Conservation (phyloP, 2,888 invertebrate genomes). For the Cristatella mucedo region DNA sequence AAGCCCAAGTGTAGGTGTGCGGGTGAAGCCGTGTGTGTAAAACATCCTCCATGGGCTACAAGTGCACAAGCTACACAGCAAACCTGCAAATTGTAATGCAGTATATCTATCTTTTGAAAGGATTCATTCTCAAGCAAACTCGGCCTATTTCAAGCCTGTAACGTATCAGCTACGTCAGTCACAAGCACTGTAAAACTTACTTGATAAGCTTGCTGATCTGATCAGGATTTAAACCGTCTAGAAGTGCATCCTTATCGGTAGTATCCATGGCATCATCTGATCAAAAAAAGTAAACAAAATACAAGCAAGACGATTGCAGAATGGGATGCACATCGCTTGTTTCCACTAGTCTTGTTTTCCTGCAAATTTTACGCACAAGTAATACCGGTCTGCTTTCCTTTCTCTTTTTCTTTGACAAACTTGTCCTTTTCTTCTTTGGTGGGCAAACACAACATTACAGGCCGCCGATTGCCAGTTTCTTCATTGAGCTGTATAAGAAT, state of each 20-base stretch:
- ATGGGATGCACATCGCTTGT: neutral
- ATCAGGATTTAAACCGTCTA: constrained; percentile 24
- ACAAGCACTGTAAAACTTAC: constrained; percentile 16
- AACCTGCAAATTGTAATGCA: too few relatives aligned
- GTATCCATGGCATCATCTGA: neutral
- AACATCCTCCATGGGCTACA: too few relatives aligned
- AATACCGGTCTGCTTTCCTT: neutral
- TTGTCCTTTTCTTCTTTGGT: constrained; percentile 20
- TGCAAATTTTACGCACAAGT: constrained; percentile 3
- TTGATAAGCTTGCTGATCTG: constrained; percentile 26
- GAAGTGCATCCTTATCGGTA: constrained; percentile 15
- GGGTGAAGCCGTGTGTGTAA: too few relatives aligned
- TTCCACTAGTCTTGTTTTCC: too few relatives aligned
- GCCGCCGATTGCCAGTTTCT: constrained; percentile 63
- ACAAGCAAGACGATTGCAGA: neutral
- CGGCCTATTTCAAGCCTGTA: too few relatives aligned
- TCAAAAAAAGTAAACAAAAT: too few relatives aligned
- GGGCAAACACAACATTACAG: constrained; percentile 50
- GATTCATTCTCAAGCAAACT: too few relatives aligned
- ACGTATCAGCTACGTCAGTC: too few relatives aligned
- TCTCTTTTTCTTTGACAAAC: constrained; percentile 4
- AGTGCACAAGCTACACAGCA: too few relatives aligned
- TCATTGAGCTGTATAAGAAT: constrained; percentile 53
- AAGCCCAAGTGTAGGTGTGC: too few relatives aligned
- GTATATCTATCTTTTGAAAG: too few relatives aligned